Evolutionary conservation across 92 coral and sea anemone genomes (phyloP).

Genomic region (Hydrozoanthus gracilis): DNA sequence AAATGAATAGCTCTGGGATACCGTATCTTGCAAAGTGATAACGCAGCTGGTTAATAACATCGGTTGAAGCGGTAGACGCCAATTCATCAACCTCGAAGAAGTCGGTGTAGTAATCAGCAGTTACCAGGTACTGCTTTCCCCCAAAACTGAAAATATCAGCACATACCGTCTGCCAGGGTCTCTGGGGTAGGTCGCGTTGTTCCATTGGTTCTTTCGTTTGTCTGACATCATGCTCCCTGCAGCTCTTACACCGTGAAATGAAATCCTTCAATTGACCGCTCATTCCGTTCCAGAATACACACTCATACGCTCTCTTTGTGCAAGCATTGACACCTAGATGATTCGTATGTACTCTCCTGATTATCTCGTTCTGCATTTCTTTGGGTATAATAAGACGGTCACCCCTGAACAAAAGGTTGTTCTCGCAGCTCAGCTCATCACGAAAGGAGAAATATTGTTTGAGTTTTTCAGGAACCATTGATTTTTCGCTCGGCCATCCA

Average conservation of each 20-base stretch:
- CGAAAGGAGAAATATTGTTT: background rate
- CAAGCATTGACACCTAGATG: background rate
- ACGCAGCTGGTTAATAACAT: background rate
- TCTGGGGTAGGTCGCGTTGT: background rate
- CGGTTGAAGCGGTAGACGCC: background rate
- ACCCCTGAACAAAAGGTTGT: background rate
- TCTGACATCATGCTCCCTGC: background rate
- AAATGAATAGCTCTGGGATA: background rate
- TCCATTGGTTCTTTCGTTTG: constrained; percentile 1
- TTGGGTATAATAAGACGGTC: no score
- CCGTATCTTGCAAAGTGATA: background rate
- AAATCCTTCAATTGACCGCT: background rate
- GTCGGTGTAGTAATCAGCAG: background rate
- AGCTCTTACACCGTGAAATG: background rate
- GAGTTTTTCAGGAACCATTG: background rate
- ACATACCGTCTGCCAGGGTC: constrained; percentile 1
- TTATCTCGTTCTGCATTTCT: background rate
- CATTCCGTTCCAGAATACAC: background rate
- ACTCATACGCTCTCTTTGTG: background rate
- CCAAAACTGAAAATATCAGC: background rate
- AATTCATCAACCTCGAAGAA: background rate
- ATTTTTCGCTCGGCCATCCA: background rate
- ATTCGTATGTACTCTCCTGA: background rate
- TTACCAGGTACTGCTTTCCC: background rate
- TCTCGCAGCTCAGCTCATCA: background rate